These are phyloP conservation scores for Rhyacophila evoluta DNA, from an alignment of 2,888 invertebrate genomes.

Conservation along the genomic window DNA sequence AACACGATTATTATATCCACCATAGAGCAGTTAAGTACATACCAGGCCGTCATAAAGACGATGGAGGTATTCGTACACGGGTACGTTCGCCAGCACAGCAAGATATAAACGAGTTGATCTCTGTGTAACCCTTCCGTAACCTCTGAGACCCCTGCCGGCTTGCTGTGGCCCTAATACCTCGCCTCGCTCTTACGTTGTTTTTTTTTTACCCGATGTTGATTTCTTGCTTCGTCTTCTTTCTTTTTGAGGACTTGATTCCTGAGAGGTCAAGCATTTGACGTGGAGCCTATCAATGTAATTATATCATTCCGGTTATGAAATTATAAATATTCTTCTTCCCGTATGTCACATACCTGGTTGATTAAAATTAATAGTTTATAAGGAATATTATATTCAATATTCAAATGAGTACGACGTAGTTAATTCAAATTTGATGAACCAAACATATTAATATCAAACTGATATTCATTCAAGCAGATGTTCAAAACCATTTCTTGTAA, in stretches of 20 bases:
- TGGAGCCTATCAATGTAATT: neutral
- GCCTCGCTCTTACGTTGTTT: constrained; percentile 32
- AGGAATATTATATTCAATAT: neutral
- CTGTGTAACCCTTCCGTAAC: constrained; percentile 48
- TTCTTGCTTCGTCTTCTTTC: constrained; percentile 38
- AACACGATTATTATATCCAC: constrained; percentile 48
- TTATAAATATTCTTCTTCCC: neutral
- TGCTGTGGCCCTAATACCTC: constrained; percentile 42
- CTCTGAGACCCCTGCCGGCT: constrained; percentile 48
- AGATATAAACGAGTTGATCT: constrained; percentile 53
- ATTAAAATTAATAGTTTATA: neutral
- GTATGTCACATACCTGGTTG: neutral
- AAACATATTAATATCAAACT: no score
- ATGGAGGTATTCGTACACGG: constrained; percentile 46
- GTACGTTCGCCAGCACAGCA: constrained; percentile 40
- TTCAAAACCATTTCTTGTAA: no score
- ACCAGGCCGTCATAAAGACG: constrained; percentile 47
- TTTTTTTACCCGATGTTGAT: constrained; percentile 1
- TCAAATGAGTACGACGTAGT: no score
- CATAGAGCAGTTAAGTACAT: constrained; percentile 47
- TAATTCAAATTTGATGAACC: no score
- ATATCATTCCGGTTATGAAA: constrained; percentile 11
- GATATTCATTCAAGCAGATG: no score
- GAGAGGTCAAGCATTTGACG: constrained; percentile 12
- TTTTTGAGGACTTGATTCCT: constrained; percentile 8